phyloP scores from a whole-genome alignment of 2,113 vertebrate genomes.

The Thryonomys swinderianus region DNA sequence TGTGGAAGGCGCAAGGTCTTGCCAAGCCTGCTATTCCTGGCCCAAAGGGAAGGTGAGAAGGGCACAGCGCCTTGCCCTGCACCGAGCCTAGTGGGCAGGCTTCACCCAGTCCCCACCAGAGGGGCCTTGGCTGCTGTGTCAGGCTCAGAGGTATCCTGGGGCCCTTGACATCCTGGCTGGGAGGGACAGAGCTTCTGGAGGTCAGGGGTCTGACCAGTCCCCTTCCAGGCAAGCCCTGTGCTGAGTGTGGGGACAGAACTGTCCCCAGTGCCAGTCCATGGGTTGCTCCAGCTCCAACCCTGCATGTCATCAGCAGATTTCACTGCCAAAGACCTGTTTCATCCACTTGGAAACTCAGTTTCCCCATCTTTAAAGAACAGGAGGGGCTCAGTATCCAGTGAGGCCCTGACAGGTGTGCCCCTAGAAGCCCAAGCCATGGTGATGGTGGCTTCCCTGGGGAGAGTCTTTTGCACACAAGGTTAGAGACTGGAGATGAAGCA shows the following conservation, averaged over 20 bases:
- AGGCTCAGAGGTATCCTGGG: background rate
- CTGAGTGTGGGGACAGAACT: background rate
- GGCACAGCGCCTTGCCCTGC: background rate
- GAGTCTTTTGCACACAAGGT: too few species aligned
- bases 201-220: background rate
- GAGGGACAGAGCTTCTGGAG: accelerated
- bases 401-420: background rate
- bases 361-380: background rate
- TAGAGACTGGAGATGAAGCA: too few species aligned
- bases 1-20: background rate
- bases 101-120: background rate
- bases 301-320: too few species aligned
- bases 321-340: background rate
- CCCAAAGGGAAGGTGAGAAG: background rate
- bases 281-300: too few species aligned
- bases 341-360: background rate
- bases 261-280: accelerated
- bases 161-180: background rate
- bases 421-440: accelerated
- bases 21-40: background rate
- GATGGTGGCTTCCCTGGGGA: too few species aligned
- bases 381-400: too few species aligned
- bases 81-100: background rate
- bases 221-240: background rate
- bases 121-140: background rate